Evolutionary conservation across 2,113 vertebrate species (phyloP).

Genomic region (Heterochromis multidens): DNA sequence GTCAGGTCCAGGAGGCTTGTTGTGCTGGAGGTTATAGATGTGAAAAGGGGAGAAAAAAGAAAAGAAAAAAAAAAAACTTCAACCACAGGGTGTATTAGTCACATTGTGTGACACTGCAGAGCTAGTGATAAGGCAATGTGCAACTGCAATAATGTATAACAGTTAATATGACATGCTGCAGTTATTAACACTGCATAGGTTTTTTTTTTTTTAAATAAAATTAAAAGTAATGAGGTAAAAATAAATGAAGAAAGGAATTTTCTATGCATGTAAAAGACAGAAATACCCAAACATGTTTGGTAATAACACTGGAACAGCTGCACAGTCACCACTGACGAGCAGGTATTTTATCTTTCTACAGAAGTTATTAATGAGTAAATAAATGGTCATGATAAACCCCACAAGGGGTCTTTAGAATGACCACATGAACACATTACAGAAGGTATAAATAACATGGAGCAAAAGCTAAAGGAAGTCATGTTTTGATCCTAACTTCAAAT

Average conservation of each 20-base stretch:
- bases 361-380: neutral
- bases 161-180: neutral
- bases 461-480: accelerated
- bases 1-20: neutral
- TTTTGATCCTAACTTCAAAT: neutral
- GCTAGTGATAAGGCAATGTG: neutral
- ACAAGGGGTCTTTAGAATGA: neutral
- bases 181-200: neutral
- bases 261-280: neutral
- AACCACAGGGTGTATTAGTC: neutral
- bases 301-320: neutral
- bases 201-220: neutral
- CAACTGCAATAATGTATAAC: neutral
- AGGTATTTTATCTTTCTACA: neutral
- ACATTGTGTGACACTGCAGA: neutral
- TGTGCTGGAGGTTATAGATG: neutral
- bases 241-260: neutral
- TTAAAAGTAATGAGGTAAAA: neutral
- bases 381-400: neutral
- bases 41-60: neutral
- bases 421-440: neutral
- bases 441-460: neutral
- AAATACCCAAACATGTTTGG: neutral
- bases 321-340: neutral
- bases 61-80: neutral